These are phyloP conservation scores for Cyphotilapia sp. DNA, from an alignment of 2,113 vertebrate genomes.

Conservation along the genomic window DNA sequence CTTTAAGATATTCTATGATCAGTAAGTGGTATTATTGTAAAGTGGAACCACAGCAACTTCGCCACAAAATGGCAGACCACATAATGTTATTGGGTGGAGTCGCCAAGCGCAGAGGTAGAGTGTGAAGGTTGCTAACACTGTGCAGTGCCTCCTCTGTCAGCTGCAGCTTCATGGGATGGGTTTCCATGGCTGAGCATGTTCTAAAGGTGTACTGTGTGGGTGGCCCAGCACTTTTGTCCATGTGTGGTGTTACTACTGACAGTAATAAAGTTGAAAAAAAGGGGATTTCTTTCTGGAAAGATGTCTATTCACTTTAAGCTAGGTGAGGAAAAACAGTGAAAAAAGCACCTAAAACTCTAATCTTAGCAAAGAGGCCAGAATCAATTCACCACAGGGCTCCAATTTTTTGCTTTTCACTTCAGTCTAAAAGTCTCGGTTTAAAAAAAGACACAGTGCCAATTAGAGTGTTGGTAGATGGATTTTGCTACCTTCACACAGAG, in stretches of 20 bases:
- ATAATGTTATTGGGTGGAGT: not conserved
- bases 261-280: not conserved
- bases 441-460: not conserved
- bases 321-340: not conserved
- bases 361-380: not conserved
- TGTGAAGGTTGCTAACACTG: not conserved
- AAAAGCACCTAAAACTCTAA: not conserved
- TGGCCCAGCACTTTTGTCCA: not conserved
- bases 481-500: not conserved
- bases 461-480: not conserved
- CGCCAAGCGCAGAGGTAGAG: not conserved
- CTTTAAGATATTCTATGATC: not conserved
- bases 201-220: not conserved
- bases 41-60: not conserved
- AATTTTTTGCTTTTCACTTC: not conserved
- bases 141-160: not conserved
- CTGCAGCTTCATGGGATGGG: not conserved
- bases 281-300: not conserved
- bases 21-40: not conserved
- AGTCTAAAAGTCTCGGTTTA: not conserved
- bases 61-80: not conserved
- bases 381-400: not conserved
- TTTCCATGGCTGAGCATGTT: not conserved
- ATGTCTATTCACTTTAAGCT: not conserved
- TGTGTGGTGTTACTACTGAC: not conserved